Evolutionary conservation across 2,113 vertebrate genomes (phyloP).

Genomic region (Amazona vittata): DNA sequence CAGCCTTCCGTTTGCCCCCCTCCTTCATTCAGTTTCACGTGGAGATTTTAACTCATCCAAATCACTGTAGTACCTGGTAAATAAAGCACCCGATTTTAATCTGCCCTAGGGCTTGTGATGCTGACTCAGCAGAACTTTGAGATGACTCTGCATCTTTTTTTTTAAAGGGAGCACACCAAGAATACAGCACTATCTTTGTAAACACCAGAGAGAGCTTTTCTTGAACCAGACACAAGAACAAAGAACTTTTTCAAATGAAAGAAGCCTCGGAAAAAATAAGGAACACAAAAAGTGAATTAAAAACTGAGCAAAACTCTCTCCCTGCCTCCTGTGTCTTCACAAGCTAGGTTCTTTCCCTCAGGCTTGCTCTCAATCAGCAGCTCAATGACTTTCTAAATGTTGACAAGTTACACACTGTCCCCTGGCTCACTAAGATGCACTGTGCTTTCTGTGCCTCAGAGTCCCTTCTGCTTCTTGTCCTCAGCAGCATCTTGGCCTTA

Average conservation of each 20-base stretch:
- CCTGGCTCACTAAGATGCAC: neutral
- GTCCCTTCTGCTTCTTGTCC: neutral
- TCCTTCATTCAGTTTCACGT: neutral
- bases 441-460: neutral
- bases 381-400: neutral
- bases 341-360: neutral
- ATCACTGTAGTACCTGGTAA: neutral
- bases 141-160: neutral
- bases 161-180: neutral
- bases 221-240: neutral
- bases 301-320: neutral
- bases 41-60: neutral
- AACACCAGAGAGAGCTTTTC: neutral
- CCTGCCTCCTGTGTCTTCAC: neutral
- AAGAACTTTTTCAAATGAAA: neutral
- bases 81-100: neutral
- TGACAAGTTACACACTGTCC: neutral
- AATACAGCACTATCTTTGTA: neutral
- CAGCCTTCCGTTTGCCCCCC: neutral
- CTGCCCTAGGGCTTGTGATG: neutral
- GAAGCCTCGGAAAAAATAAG: neutral
- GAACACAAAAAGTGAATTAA: neutral
- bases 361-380: neutral
- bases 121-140: neutral
- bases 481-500: neutral